A percentile compares a stretch with the other conserved stretches of the same genome.
phyloP scores from a whole-genome alignment of 1,140 invertebrate species.

The Cydia pomonella region DNA sequence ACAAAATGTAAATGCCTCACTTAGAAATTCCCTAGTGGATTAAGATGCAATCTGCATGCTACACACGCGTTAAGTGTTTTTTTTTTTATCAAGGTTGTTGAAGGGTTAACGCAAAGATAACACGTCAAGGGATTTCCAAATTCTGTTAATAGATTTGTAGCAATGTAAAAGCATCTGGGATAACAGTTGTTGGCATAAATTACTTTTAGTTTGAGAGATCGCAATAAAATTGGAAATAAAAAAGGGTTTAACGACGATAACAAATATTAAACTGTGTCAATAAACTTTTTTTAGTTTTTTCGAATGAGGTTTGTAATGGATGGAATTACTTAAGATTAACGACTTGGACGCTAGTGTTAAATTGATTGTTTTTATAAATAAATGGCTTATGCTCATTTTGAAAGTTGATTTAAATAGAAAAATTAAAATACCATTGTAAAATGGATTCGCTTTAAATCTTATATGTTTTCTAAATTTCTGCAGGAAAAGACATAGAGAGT shows the following conservation, averaged over 20 bases:
- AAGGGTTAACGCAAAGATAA: constrained; percentile 10
- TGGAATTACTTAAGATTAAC: neutral
- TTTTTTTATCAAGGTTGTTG: neutral
- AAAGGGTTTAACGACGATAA: neutral
- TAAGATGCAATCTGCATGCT: constrained; percentile 66
- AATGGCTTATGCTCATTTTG: neutral
- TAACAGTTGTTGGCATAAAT: constrained; percentile 16
- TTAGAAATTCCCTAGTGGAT: constrained; percentile 64
- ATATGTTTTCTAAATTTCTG: too few species aligned
- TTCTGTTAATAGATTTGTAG: constrained; percentile 30
- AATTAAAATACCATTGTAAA: too few species aligned
- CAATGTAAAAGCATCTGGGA: constrained; percentile 3
- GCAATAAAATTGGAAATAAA: constrained; percentile 24
- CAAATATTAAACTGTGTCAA: neutral
- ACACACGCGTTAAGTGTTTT: constrained; percentile 15
- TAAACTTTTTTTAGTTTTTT: neutral
- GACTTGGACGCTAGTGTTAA: neutral
- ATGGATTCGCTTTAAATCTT: too few species aligned
- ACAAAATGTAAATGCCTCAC: constrained; percentile 70
- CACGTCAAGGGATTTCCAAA: neutral
- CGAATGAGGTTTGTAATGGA: neutral
- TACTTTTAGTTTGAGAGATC: constrained; percentile 3
- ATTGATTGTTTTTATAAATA: neutral
- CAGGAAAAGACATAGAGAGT: too few species aligned
- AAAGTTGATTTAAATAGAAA: too few species aligned